Percentiles rank a stretch among this genome's conserved stretches.
Evolutionary conservation across 2,888 invertebrate genomes (phyloP).

Genomic region (Ptychoptera albimana): DNA sequence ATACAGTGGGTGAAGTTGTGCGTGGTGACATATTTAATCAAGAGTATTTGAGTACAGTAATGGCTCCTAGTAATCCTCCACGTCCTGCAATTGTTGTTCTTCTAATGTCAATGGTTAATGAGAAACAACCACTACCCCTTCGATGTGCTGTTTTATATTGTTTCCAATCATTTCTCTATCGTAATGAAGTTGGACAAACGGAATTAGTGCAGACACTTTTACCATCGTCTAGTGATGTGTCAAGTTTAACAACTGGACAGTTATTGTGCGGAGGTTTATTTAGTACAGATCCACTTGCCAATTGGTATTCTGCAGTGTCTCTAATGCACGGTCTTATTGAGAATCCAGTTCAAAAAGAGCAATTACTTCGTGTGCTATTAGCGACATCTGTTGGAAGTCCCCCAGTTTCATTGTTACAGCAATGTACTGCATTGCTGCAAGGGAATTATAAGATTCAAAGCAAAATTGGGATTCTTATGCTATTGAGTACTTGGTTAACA

Average conservation of each 20-base stretch:
- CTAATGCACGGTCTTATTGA: slow-evolving; percentile 81
- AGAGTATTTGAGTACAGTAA: slow-evolving; percentile 74
- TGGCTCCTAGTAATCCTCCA: slow-evolving; percentile 87
- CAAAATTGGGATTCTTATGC: slow-evolving; percentile 78
- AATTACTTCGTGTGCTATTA: slow-evolving; percentile 75
- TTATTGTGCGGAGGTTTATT: slow-evolving; percentile 85
- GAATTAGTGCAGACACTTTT: slow-evolving; percentile 82
- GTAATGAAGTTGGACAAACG: slow-evolving; percentile 79
- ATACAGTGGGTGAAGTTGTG: slow-evolving; percentile 86
- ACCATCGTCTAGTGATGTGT: slow-evolving; percentile 66
- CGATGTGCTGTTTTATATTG: slow-evolving; percentile 94
- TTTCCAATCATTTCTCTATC: slow-evolving; percentile 89
- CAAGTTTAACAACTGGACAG: slow-evolving; percentile 65
- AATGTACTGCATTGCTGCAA: slow-evolving; percentile 69
- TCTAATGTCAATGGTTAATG: slow-evolving; percentile 94
- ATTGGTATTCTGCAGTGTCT: slow-evolving; percentile 91
- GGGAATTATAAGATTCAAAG: slow-evolving; percentile 46
- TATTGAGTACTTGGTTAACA: slow-evolving; percentile 76
- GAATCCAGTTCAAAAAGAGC: slow-evolving; percentile 73
- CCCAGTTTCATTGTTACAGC: slow-evolving; percentile 79
- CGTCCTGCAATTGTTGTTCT: slow-evolving; percentile 87
- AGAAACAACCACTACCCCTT: slow-evolving; percentile 81
- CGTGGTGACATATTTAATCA: slow-evolving; percentile 77
- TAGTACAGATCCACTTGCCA: slow-evolving; percentile 71
- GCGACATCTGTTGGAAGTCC: slow-evolving; percentile 70